Evolutionary conservation across 2,797 vertebrate species (phyloP).

Genomic region (Oryzias sinensis): DNA sequence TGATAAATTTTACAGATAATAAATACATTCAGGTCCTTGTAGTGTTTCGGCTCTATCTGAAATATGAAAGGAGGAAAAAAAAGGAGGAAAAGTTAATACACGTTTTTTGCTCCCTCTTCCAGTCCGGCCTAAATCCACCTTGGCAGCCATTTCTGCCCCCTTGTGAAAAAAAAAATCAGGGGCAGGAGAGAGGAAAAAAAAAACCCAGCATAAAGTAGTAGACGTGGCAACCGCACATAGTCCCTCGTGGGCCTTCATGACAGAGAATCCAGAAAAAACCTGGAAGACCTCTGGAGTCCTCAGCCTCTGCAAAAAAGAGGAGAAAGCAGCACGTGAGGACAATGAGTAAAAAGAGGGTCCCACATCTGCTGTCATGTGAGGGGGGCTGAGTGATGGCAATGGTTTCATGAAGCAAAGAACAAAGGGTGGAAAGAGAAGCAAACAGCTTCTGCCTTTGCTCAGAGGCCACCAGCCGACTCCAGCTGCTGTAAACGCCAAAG

Average conservation of each 20-base stretch:
- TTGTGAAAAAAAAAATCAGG: conserved; percentile 34
- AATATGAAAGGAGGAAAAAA: conserved; percentile 55
- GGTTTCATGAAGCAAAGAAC: too few relatives aligned
- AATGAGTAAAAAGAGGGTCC: conserved; percentile 36
- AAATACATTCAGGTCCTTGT: conserved; percentile 90
- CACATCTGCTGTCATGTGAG: conserved; percentile 15
- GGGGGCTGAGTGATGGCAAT: not conserved
- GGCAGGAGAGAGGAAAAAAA: conserved; percentile 1
- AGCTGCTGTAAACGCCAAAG: too few relatives aligned
- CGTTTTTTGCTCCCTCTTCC: conserved; percentile 66
- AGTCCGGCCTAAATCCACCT: conserved; percentile 54
- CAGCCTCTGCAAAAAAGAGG: conserved; percentile 71
- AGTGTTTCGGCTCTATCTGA: conserved; percentile 78
- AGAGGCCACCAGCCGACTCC: too few relatives aligned
- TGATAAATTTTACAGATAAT: conserved; percentile 76
- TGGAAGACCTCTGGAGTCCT: conserved; percentile 75
- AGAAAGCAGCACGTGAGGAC: conserved; percentile 33
- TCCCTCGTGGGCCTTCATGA: conserved; percentile 70
- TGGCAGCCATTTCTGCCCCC: conserved; percentile 69
- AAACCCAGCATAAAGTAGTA: conserved; percentile 66
- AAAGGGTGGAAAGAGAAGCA: too few relatives aligned
- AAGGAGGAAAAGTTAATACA: conserved; percentile 32
- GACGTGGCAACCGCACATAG: conserved; percentile 71
- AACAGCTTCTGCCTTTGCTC: too few relatives aligned
- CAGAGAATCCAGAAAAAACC: conserved; percentile 74